Base-by-base conservation (phyloP, 2,113 vertebrate genomes). In the Pavo muticus region DNA sequence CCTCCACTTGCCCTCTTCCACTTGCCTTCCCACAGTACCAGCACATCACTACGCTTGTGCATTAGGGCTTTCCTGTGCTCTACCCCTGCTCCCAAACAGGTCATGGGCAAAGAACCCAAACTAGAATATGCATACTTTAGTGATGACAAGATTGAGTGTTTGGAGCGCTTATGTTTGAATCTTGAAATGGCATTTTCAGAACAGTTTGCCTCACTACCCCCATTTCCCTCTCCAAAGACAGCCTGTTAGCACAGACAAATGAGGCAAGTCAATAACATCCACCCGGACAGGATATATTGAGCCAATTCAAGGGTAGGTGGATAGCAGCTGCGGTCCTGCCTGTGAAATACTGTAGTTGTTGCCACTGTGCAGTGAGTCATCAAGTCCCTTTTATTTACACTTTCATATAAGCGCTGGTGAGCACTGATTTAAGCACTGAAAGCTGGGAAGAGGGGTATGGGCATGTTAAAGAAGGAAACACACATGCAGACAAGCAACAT, bases 261-360 rank as follows among this genome's bases (percentile, higher is more conserved):
- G 96, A 98, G 95, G 97, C 97, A 97, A 98, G 97, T 97, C 98
- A 97, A 96, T 98, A 98, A 97, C 94, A 96, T 94, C 96, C 92
- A 95, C 90, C 91, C 76, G 21, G 97, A 98, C 97, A 98, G 98
- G 97, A 97, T 98, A 97, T 98, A 99, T 98, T 97, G 98, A 98
- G 97, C 97, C 98, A 98, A 98, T 98, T 98, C 98, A 96, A 98
- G 97, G 97, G 96, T 94, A 97, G 98, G 98, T 97, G 97, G 96
- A 95, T 92, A 98, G 98, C 98, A 98, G 98, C 98, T 98, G 98
- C 10, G 52, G 97, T 98, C 97, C 89, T 81, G 97, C 87, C 96
- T 93, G 81, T 96, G 97, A 95, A 97, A 97, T 97, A 95, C 97
- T 91, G 79, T 72, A 93, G 96, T 91, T 91, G 77, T 92, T 96